Conservation (phyloP, 2,113 vertebrate genomes). For the Xenopus laevis region DNA sequence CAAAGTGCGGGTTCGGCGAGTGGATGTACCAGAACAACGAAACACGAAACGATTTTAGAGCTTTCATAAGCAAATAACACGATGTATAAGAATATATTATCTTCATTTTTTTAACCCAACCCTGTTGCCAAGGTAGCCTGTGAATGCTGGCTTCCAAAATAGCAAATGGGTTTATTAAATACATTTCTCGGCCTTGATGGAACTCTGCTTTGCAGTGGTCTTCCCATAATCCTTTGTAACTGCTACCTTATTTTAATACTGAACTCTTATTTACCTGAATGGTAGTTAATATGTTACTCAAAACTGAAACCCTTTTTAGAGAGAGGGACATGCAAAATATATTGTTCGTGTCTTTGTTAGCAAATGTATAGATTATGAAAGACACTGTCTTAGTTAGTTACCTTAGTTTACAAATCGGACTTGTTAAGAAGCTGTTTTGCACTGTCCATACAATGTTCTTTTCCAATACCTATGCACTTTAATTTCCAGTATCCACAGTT, state of each 20-base stretch:
- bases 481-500: background rate
- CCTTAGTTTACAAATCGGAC: background rate
- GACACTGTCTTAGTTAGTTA: background rate
- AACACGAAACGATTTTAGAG: slow-evolving; percentile 51
- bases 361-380: background rate
- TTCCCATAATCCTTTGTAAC: slow-evolving; percentile 44
- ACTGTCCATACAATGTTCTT: background rate
- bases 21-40: slow-evolving; percentile 66
- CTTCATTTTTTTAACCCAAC: slow-evolving; percentile 40
- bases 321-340: no score
- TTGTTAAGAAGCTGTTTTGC: background rate
- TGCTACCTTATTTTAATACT: background rate
- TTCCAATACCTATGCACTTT: background rate
- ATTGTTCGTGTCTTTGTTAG: background rate
- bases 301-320: no score
- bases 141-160: background rate
- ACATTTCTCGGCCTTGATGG: slow-evolving; percentile 26
- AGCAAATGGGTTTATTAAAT: background rate
- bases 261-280: background rate
- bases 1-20: slow-evolving; percentile 73
- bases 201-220: slow-evolving; percentile 41
- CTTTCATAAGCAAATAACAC: slow-evolving; percentile 19
- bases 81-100: slow-evolving; percentile 4
- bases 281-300: background rate
- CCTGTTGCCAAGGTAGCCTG: background rate